Percentiles rank a stretch among this genome's conserved stretches.
Conservation (phyloP, 2,113 vertebrate genomes). For the Lontra canadensis region DNA sequence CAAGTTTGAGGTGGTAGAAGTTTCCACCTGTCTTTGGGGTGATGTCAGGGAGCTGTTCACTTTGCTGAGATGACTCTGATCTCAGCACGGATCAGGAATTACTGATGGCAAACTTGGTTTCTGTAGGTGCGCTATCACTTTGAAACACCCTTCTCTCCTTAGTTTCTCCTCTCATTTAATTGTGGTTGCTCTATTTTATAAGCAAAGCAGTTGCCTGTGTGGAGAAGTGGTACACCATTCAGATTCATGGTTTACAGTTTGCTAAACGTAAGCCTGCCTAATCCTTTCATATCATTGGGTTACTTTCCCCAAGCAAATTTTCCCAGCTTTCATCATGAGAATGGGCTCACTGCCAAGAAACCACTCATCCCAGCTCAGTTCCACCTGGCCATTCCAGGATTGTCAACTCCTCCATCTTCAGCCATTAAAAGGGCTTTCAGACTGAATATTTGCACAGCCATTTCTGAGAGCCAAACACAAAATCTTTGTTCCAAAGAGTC, state of each 20-base stretch:
- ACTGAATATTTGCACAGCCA: slow-evolving; percentile 50
- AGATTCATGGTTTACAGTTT: slow-evolving; percentile 57
- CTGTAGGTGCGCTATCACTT: not conserved
- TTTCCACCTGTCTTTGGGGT: not conserved
- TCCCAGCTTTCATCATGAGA: slow-evolving; percentile 77
- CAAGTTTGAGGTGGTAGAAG: slow-evolving; percentile 16
- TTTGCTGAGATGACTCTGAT: slow-evolving; percentile 42
- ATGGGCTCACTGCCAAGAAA: slow-evolving; percentile 78
- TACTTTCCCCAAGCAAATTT: slow-evolving; percentile 74
- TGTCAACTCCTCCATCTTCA: slow-evolving; percentile 48
- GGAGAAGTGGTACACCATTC: slow-evolving; percentile 48
- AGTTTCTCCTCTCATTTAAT: slow-evolving; percentile 59
- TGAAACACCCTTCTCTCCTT: slow-evolving; percentile 65
- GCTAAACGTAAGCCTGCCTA: slow-evolving; percentile 70
- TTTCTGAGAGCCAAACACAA: slow-evolving; percentile 56
- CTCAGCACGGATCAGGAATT: not conserved
- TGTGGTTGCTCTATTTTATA: slow-evolving; percentile 56
- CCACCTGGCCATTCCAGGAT: slow-evolving; percentile 66
- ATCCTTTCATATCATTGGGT: slow-evolving; percentile 76
- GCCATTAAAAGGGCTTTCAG: slow-evolving; percentile 57
- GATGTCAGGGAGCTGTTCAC: not conserved
- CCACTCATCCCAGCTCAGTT: slow-evolving; percentile 72
- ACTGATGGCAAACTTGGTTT: not conserved
- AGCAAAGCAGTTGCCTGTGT: slow-evolving; percentile 60
- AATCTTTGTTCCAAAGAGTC: slow-evolving; percentile 35